Base-by-base conservation (phyloP, 2,888 invertebrate genomes). In the Nemapogon koenigi region DNA sequence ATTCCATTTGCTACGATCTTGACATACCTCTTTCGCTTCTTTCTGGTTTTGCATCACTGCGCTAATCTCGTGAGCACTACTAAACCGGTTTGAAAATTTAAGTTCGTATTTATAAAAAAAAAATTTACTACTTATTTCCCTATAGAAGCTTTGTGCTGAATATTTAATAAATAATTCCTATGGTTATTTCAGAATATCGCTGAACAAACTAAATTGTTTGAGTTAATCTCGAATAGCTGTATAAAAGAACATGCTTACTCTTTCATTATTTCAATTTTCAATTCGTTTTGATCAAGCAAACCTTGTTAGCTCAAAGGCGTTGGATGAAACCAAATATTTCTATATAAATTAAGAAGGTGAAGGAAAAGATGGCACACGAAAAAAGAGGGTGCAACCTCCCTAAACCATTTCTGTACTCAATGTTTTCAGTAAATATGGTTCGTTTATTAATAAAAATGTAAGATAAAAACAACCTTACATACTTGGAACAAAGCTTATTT, bases 321-420 rank as follows among this genome's bases (percentile, higher is more conserved):
- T 54, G 58, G 59, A 62, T 60, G 63, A 64, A 59, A 64, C 67
- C 63, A 66, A 71, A 73, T 67, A 76, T 69, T 70, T 73, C 69
- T 70, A 70, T 70, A 79, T 73, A 76, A 71, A 79, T 80, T 79
- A 79, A 68, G 64, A 60, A 57, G 54, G 55, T 50, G 51, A 46
- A 55, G 51, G 57, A 71, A 73, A 76, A 76, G 68, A 71, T 63
- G 65, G 55, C 59, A 51, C 57, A 67, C 71, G 43, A 76, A 47
- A 46, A 71, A 68, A 57, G 57, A 57, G 61, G 62, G 61, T 53
- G 53, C 57, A 44, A 57, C 53, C 62, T 62, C 70, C 71, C 73
- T 64, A 66, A 57, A 57, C 57, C 57, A 59, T 63, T 69, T 71
- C 68, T 72, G 72, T 69, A 59, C 73, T 64, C 64, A 64, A 66